Evolutionary conservation across 2,113 vertebrate species (phyloP).

Genomic region (Ardeotis arabs): DNA sequence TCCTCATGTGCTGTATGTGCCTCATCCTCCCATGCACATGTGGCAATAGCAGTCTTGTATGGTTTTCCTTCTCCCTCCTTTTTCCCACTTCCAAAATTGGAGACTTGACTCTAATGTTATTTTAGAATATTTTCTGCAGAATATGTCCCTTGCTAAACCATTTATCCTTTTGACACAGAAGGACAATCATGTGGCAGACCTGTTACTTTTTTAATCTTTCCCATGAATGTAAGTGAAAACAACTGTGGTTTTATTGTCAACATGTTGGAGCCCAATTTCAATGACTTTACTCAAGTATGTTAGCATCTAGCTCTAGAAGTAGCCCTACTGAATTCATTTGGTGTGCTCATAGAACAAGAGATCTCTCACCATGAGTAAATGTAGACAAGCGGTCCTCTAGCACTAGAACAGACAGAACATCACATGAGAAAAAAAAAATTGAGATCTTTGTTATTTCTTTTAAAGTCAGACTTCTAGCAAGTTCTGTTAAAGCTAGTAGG

Average conservation of each 20-base stretch:
- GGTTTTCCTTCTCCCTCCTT: neutral
- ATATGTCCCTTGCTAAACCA: neutral
- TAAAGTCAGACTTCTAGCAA: neutral
- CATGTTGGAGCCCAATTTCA: neutral
- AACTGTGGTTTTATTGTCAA: neutral
- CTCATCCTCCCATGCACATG: fast-evolving
- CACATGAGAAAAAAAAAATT: neutral
- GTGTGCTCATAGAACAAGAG: neutral
- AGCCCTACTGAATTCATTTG: neutral
- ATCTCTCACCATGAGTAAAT: neutral
- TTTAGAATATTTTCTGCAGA: neutral
- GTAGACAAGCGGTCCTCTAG: neutral
- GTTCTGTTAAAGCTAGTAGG: neutral
- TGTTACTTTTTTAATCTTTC: neutral
- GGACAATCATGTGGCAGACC: neutral
- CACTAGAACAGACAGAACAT: neutral
- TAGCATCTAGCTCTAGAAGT: neutral
- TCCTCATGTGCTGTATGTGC: neutral
- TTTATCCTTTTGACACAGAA: neutral
- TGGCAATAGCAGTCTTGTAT: neutral
- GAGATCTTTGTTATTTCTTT: neutral
- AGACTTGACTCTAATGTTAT: neutral
- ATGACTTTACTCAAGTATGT: neutral
- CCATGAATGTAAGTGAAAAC: neutral
- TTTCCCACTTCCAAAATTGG: neutral